Conservation (phyloP, 2,888 invertebrate genomes). For the Erpobdella octoculata region DNA sequence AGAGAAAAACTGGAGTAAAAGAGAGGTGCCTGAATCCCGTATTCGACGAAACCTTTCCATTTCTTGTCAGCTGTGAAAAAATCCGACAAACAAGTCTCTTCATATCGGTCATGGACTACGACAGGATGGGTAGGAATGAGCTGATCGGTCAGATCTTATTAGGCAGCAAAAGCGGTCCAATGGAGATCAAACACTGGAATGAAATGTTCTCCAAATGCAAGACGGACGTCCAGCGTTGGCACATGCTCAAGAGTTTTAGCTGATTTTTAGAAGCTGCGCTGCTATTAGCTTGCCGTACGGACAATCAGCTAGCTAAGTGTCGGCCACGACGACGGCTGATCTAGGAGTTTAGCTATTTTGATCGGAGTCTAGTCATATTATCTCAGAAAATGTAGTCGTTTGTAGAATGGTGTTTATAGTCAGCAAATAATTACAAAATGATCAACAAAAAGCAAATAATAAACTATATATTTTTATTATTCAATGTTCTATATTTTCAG, state of each 20-base stretch:
- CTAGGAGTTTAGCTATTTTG: too few species aligned
- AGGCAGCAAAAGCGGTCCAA: constrained; percentile 68
- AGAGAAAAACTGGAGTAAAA: constrained; percentile 75
- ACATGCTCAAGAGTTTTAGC: constrained; percentile 67
- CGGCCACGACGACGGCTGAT: too few species aligned
- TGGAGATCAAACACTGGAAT: constrained; percentile 94
- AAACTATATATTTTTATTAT: too few species aligned
- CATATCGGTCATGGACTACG: constrained; percentile 93
- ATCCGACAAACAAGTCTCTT: constrained; percentile 86
- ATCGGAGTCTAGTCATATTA: too few species aligned
- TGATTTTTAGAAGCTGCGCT: constrained; percentile 19
- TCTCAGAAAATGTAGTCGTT: too few species aligned
- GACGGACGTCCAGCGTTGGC: constrained; percentile 92
- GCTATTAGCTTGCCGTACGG: neutral
- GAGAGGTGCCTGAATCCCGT: constrained; percentile 76
- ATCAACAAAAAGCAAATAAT: too few species aligned
- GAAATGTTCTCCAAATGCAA: constrained; percentile 95
- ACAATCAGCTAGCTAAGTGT: too few species aligned
- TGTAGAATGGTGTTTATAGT: too few species aligned
- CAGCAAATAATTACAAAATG: too few species aligned
- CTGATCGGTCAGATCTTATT: constrained; percentile 65
- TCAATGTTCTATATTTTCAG: too few species aligned
- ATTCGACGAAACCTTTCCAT: constrained; percentile 89
- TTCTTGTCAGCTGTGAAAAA: constrained; percentile 93
- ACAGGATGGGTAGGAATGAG: constrained; percentile 86